phyloP scores from a whole-genome alignment of 2,888 invertebrate genomes.

The Volucella zonaria region DNA sequence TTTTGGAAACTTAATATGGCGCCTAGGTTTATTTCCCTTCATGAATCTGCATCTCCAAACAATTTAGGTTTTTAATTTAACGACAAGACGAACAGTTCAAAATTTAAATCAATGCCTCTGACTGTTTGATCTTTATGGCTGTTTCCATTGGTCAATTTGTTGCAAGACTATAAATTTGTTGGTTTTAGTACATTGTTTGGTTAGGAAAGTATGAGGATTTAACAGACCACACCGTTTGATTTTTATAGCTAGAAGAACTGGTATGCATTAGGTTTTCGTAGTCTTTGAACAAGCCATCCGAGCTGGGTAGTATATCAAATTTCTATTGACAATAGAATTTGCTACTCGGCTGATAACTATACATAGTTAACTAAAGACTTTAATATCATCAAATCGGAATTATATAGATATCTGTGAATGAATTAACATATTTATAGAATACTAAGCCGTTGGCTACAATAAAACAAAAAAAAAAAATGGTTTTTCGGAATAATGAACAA shows the following conservation, averaged over 20 bases:
- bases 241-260: slow-evolving; percentile 40
- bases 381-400: no score
- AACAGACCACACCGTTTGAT: slow-evolving; percentile 14
- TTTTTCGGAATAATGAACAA: no score
- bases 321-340: slow-evolving; percentile 24
- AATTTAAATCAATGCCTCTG: slow-evolving; percentile 17
- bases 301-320: slow-evolving; percentile 23
- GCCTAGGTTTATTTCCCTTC: slow-evolving; percentile 63
- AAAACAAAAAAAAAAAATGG: no score
- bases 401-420: no score
- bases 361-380: not conserved
- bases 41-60: slow-evolving; percentile 41
- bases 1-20: slow-evolving; percentile 66
- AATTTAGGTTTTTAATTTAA: slow-evolving; percentile 50
- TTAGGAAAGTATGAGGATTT: not conserved
- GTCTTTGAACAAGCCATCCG: slow-evolving; percentile 15
- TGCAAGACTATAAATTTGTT: slow-evolving; percentile 37
- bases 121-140: slow-evolving; percentile 56
- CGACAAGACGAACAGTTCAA: slow-evolving; percentile 17
- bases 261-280: slow-evolving; percentile 30
- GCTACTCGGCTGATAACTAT: not conserved
- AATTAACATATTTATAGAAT: no score
- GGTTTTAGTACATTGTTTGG: slow-evolving; percentile 1
- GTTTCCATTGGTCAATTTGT: slow-evolving; percentile 47
- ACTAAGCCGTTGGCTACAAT: no score